Conservation (phyloP, 2,797 vertebrate species). For the Nasua narica region DNA sequence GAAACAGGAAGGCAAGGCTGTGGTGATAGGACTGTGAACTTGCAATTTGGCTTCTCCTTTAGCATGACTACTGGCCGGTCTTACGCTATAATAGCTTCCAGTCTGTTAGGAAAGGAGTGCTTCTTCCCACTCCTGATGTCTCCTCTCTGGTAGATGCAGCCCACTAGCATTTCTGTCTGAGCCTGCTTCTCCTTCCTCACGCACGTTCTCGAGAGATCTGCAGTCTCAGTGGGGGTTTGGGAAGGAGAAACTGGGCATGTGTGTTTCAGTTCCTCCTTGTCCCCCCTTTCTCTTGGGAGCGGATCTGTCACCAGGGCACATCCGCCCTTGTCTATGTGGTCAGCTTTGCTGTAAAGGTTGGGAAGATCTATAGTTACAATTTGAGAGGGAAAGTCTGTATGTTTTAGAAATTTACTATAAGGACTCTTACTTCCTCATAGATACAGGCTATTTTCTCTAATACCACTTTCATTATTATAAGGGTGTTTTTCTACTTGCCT, state of each 20-base stretch:
- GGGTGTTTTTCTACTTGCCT: neutral
- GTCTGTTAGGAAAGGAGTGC: neutral
- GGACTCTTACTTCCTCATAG: neutral
- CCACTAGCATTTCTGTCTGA: neutral
- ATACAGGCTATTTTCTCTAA: neutral
- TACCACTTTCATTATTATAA: neutral
- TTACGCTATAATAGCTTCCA: neutral
- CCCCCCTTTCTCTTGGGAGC: neutral
- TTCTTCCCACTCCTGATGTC: neutral
- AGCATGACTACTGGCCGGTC: neutral
- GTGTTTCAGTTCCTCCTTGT: neutral
- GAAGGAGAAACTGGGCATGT: neutral
- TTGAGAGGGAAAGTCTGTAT: neutral
- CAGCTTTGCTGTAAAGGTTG: neutral
- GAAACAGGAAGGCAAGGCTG: neutral
- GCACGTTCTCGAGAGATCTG: neutral
- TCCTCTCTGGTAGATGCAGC: neutral
- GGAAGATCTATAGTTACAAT: neutral
- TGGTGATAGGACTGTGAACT: neutral
- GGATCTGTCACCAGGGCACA: neutral
- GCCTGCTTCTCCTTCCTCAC: neutral
- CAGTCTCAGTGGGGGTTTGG: neutral
- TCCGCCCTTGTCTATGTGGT: neutral
- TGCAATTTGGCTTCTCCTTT: neutral
- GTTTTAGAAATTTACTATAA: neutral